Evolutionary conservation across 2,888 invertebrate genomes (phyloP).

Genomic region (Hirudinaria manillensis): DNA sequence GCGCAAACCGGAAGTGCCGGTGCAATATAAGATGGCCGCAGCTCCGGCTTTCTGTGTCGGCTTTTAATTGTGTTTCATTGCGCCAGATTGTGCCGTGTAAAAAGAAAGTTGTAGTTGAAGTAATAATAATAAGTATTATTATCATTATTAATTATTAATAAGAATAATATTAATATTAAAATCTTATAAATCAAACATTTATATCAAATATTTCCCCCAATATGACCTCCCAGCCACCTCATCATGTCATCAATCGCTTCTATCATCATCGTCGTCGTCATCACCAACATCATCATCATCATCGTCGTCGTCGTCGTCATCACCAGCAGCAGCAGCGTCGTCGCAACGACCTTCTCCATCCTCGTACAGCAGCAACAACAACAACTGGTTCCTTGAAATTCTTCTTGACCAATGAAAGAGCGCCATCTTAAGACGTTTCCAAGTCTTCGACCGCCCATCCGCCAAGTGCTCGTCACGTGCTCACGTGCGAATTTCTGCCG

Average conservation of each 20-base stretch:
- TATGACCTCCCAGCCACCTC: too few relatives aligned
- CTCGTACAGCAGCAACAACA: neutral
- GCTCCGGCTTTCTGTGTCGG: neutral
- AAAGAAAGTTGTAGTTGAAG: too few relatives aligned
- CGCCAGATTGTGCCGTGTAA: neutral
- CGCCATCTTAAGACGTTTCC: conserved; percentile 8
- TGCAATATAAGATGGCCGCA: conserved; percentile 21
- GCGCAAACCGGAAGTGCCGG: conserved; percentile 17
- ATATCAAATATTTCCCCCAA: too few relatives aligned
- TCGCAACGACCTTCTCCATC: neutral
- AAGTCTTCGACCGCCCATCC: neutral
- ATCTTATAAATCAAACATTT: too few relatives aligned
- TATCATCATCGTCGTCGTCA: too few relatives aligned
- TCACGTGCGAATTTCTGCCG: too few relatives aligned
- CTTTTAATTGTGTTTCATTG: neutral
- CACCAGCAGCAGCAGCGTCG: neutral
- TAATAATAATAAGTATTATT: too few relatives aligned
- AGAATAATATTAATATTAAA: too few relatives aligned
- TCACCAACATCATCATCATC: too few relatives aligned
- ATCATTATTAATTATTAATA: too few relatives aligned
- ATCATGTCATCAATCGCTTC: too few relatives aligned
- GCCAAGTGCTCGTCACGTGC: neutral
- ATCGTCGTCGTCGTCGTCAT: neutral
- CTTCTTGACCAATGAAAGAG: conserved; percentile 11
- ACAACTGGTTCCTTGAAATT: neutral